Evolutionary conservation across 2,113 vertebrate genomes (phyloP), one percentile per base, ranked within the genome.

Genomic region (Trichomycterus rosablanca): DNA sequence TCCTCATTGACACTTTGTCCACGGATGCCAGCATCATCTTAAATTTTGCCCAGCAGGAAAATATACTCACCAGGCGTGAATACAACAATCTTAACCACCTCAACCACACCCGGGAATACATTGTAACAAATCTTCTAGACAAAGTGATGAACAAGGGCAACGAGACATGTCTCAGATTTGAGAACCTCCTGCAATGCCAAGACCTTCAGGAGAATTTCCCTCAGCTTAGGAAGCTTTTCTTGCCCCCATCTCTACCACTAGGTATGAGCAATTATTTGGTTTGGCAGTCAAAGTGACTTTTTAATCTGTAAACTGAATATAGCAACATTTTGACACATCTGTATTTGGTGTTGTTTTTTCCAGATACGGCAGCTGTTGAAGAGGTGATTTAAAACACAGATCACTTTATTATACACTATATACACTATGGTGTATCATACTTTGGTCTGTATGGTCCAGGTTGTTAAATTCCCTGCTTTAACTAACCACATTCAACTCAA

Each of bases 131-230:
- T 8, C 71, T 87, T 0, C 44, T 87, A 68, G 83, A 87, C 61
- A 84, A 51, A 51, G 37, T 85, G 6, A 49, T 77, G 53, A 34
- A 52, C 51, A 85, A 84, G 71, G 79, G 76, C 61, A 77, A 83
- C 2, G 8, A 56, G 0, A 16, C 0, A 15, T 80, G 81, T 53
- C 1, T 7, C 5, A 7, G 2, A 8, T 84, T 87, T 64, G 37
- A 82, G 53, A 0, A 54, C 12, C 70, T 87, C 9, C 70, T 87
- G 50, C 55, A 76, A 28, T 67, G 66, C 3, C 11, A 54, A 0
- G 61, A 59, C 0, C 9, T 83, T 22, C 52, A 37, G 9, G 0
- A 4, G 0, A 78, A 67, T 2, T 81, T 35, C 22, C 79, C 76
- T 6, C 0, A 0, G 0, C 58, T 85, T 51, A 18, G 30, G 20